Evolutionary conservation across 2,888 invertebrate species (phyloP), one percentile per base, ranked within the genome.

Genomic region (Neria commutata): DNA sequence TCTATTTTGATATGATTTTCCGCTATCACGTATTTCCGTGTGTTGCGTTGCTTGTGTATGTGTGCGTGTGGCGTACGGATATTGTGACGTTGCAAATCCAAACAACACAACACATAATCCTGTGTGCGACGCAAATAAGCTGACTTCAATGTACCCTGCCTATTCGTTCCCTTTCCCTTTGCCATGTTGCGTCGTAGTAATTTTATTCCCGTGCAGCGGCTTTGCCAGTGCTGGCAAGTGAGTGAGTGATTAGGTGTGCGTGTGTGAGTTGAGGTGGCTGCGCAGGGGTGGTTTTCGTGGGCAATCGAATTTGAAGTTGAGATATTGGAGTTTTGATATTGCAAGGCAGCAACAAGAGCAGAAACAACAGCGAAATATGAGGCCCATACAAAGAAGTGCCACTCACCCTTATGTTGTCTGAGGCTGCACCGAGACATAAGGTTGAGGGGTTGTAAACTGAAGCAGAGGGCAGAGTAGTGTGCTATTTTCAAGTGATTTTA

Each of bases 321-420:
- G 23, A 19, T 25, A 3, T 25, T 25, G 24, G 16, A 48, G 48
- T 48, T 25, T 26, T 25, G 26, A 48, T 8, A 29, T 11, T 14
- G 21, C 17, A 42, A 37, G n/a, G 19, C 42, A 6, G 42, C 37
- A 37, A n/a, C 14, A 37, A n/a, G 11, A 14, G n/a, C 6, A 37
- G 4, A 37, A 42, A 3, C 42, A 42, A 42, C 17, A 42, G 21
- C 3, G 21, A 29, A 29, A 8, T 29, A 29, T n/a, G n/a, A n/a
- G n/a, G n/a, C n/a, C n/a, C n/a, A n/a, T 6, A 42, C 19, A 42
- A 42, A 42, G n/a, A n/a, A 3, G 14, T 4, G 25, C 3, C 58
- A 62, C 61, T 56, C 61, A 58, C 58, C 61, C 61, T 56, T 33
- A 29, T 34, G 46, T 62, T 62, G 61, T 58, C 61, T 58, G 56